Conservation (phyloP, 2,888 invertebrate genomes). For the Nudaria mundana region DNA sequence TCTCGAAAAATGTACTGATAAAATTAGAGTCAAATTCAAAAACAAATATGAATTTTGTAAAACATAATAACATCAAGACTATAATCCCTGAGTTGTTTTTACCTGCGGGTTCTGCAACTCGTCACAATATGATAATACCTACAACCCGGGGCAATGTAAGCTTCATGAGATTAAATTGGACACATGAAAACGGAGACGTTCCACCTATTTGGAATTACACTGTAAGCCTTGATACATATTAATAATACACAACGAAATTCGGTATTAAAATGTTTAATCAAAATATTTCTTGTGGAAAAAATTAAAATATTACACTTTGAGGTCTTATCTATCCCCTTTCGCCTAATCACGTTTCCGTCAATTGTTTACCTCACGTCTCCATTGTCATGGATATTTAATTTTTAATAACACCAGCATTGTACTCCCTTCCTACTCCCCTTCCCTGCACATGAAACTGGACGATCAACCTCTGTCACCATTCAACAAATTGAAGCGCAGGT, state of each 20-base stretch:
- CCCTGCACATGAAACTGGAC: too few relatives aligned
- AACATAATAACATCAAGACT: background rate
- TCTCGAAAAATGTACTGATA: too few relatives aligned
- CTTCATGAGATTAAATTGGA: slow-evolving; percentile 55
- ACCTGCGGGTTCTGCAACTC: slow-evolving; percentile 36
- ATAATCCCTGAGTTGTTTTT: slow-evolving; percentile 14
- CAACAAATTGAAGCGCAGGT: too few relatives aligned
- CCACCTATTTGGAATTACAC: slow-evolving; percentile 19
- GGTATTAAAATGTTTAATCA: background rate
- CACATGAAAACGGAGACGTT: slow-evolving; percentile 27
- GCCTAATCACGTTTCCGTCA: too few relatives aligned
- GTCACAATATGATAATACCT: slow-evolving; percentile 34
- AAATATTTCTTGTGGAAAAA: background rate
- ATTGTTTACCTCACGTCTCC: too few relatives aligned
- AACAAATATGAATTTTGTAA: background rate
- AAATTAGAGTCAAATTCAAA: too few relatives aligned
- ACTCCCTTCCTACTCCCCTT: too few relatives aligned
- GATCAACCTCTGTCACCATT: too few relatives aligned
- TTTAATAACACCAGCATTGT: too few relatives aligned
- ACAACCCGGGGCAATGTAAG: slow-evolving; percentile 47
- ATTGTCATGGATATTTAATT: too few relatives aligned
- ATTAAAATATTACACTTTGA: too few relatives aligned
- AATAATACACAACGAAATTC: background rate
- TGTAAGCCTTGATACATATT: slow-evolving; percentile 3
- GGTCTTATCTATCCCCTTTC: too few relatives aligned